phyloP scores from a whole-genome alignment of 2,113 vertebrate species.

The Pheucticus melanocephalus region DNA sequence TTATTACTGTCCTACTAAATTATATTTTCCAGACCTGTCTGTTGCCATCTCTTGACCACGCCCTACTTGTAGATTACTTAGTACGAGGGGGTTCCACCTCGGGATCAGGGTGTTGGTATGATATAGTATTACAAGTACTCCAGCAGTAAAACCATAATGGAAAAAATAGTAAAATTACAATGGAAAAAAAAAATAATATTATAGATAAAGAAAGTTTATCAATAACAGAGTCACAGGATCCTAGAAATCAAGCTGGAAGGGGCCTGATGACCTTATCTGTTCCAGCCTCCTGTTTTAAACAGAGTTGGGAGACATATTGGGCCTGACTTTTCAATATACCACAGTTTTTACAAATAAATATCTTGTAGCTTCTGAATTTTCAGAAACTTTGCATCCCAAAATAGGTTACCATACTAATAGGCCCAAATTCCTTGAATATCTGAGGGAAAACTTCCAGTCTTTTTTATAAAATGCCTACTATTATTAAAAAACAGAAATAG shows the following conservation, averaged over 20 bases:
- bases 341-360: not conserved
- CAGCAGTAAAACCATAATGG: not conserved
- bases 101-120: not conserved
- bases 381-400: not conserved
- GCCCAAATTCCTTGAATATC: constrained; percentile 17
- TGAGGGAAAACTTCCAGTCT: not conserved
- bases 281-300: not conserved
- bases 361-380: not conserved
- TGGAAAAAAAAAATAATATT: not conserved
- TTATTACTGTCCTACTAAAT: not conserved
- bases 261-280: not conserved
- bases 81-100: not conserved
- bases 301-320: fast-evolving
- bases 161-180: not conserved
- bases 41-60: not conserved
- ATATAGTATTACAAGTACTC: not conserved
- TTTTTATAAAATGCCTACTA: constrained; percentile 39
- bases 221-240: fast-evolving
- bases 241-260: not conserved
- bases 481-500: constrained; percentile 10
- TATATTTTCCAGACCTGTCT: not conserved
- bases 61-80: not conserved
- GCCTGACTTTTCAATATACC: not conserved
- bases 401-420: constrained; percentile 40
- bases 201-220: not conserved